Evolutionary conservation across 2,888 invertebrate species (phyloP), one percentile per base, ranked within the genome.

Genomic region (Cryptocephalus primarius): DNA sequence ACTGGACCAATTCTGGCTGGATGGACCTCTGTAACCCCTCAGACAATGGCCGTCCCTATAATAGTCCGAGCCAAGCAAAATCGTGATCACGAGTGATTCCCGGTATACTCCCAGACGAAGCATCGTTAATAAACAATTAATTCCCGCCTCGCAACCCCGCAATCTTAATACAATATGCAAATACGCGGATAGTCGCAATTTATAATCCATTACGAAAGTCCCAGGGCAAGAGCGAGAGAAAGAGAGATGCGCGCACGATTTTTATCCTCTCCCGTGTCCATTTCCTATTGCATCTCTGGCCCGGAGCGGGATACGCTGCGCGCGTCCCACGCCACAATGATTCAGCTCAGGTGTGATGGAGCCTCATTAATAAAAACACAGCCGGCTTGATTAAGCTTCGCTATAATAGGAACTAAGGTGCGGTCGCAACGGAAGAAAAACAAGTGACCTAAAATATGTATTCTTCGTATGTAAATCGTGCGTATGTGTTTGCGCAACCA

Each of bases 281-380:
- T 52, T 54, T 52, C 52, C 52, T 49, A 50, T 52, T 49, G 48
- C 45, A 46, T 52, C 48, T 49, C 34, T 48, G 49, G 49, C 52
- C 44, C 40, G 36, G 39, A 32, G 47, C 40, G n/a, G 13, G 40
- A 22, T 12, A 40, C 10, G 31, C 40, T 31, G 40, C 40, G 14
- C 10, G 4, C 55, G 47, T 48, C 60, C 60, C 57, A 60, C 61
- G 51, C 58, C 38, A 48, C 58, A 22, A 59, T 66, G 66, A 65
- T 61, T 65, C 66, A 67, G 59, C 62, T 55, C 65, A 66, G 65
- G 67, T 65, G 67, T 66, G 67, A 66, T 66, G 64, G 55, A 50
- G 61, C 65, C 67, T 66, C 65, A 68, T 68, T 67, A 68, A 68
- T 67, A 67, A 68, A 67, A 67, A 66, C 66, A 65, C 62, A 64